Evolutionary conservation across 2,797 vertebrate genomes (phyloP).

Genomic region (Coreius guichenoti): DNA sequence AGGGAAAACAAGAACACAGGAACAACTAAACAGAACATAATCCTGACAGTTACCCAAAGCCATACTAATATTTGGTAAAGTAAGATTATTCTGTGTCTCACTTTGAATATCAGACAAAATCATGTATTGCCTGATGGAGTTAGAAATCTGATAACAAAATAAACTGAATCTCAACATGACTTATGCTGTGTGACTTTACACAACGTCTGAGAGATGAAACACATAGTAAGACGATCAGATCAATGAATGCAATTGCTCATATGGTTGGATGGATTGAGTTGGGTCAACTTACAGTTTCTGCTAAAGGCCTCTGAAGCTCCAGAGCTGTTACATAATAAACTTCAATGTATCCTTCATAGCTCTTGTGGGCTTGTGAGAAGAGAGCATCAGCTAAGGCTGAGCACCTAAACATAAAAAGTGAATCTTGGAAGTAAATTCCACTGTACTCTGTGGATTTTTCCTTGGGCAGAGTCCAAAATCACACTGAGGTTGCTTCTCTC

Average conservation of each 20-base stretch:
- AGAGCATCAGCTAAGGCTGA: constrained; percentile 49
- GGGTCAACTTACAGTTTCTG: constrained; percentile 46
- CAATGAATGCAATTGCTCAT: constrained; percentile 53
- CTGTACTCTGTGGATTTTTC: constrained; percentile 31
- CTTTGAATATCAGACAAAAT: background rate
- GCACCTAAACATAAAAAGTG: constrained; percentile 33
- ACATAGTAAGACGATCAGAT: constrained; percentile 47
- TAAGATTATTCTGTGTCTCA: background rate
- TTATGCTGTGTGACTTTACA: constrained; percentile 21
- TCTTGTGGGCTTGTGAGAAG: constrained; percentile 48
- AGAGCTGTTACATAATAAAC: constrained; percentile 52
- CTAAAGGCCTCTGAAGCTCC: constrained; percentile 41
- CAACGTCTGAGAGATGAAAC: constrained; percentile 22
- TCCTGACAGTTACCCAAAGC: background rate
- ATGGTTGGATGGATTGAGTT: constrained; percentile 32
- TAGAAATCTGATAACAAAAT: background rate
- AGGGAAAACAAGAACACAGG: background rate
- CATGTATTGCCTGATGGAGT: background rate
- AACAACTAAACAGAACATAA: background rate
- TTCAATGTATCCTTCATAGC: constrained; percentile 28
- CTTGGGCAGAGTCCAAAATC: constrained; percentile 36
- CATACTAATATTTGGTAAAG: background rate
- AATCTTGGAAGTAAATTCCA: constrained; percentile 20
- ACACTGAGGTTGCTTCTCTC: constrained; percentile 25
- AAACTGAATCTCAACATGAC: background rate